phyloP scores from a whole-genome alignment of 2,797 vertebrate species.

The Botia almorhae region DNA sequence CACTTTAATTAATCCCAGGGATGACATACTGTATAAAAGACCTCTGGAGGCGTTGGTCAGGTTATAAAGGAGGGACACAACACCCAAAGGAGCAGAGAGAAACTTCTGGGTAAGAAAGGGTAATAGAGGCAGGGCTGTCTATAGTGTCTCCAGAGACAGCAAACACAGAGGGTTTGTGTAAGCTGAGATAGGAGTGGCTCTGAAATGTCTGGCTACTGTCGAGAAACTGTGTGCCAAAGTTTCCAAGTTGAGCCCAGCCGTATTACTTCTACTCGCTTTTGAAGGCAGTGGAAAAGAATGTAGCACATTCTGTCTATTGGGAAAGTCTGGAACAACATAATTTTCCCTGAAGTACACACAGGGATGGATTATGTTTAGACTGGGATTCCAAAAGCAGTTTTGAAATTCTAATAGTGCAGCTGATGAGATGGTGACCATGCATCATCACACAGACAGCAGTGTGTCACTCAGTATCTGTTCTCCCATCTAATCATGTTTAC shows the following conservation, averaged over 20 bases:
- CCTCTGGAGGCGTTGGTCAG: conserved; percentile 28
- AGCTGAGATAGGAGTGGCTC: conserved; percentile 62
- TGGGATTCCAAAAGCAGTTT: conserved; percentile 44
- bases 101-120: conserved; percentile 63
- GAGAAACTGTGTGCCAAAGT: conserved; percentile 47
- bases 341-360: conserved; percentile 51
- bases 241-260: conserved; percentile 50
- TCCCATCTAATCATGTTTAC: conserved; percentile 43
- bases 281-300: conserved; percentile 56
- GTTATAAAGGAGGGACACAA: conserved; percentile 17
- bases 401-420: conserved; percentile 57
- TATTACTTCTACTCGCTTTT: conserved; percentile 20
- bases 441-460: conserved; percentile 28
- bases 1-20: conserved; percentile 29
- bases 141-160: conserved; percentile 53
- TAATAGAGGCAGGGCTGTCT: conserved; percentile 24
- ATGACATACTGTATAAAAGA: conserved; percentile 22
- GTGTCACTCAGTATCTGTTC: conserved; percentile 35
- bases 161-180: conserved; percentile 54
- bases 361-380: conserved; percentile 43
- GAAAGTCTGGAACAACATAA: conserved; percentile 39
- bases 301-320: conserved; percentile 47
- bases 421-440: conserved; percentile 33
- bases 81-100: conserved; percentile 28
- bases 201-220: conserved; percentile 55